A percentile compares a stretch with the other conserved stretches of the same genome.
These are phyloP conservation scores for Hydrozoanthus gracilis DNA, from an alignment of 92 coral and sea anemone species.

Conservation along the genomic window DNA sequence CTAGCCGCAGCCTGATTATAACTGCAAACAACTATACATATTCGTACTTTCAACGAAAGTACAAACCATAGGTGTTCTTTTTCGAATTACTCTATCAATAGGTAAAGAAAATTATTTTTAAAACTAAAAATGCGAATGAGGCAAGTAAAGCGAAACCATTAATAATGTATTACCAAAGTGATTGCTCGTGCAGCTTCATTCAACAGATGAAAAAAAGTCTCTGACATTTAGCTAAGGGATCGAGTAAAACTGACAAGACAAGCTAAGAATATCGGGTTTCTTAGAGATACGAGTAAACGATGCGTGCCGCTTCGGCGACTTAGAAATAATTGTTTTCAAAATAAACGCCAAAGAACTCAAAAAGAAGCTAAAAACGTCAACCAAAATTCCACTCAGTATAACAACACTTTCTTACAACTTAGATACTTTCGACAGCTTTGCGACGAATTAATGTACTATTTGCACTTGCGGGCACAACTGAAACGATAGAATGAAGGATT, in stretches of 20 bases:
- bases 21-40: too few relatives aligned
- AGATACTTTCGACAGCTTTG: too few relatives aligned
- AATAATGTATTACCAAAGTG: slow-evolving; percentile 31
- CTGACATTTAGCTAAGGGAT: background rate
- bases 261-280: background rate
- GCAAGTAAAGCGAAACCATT: slow-evolving; percentile 7
- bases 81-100: too few relatives aligned
- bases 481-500: too few relatives aligned
- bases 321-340: background rate
- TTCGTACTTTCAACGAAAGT: background rate
- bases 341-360: background rate
- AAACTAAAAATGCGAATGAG: slow-evolving; percentile 20
- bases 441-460: too few relatives aligned
- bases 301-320: background rate
- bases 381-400: too few relatives aligned
- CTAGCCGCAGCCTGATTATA: too few relatives aligned
- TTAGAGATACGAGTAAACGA: background rate
- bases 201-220: slow-evolving; percentile 11
- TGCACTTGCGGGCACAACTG: too few relatives aligned
- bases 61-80: background rate
- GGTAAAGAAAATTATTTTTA: background rate
- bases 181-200: background rate
- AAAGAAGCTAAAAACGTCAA: too few relatives aligned
- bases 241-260: background rate
- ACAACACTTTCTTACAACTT: too few relatives aligned